These are phyloP conservation scores for Naso thynnoides DNA, from an alignment of 2,797 vertebrate genomes.

Conservation along the genomic window DNA sequence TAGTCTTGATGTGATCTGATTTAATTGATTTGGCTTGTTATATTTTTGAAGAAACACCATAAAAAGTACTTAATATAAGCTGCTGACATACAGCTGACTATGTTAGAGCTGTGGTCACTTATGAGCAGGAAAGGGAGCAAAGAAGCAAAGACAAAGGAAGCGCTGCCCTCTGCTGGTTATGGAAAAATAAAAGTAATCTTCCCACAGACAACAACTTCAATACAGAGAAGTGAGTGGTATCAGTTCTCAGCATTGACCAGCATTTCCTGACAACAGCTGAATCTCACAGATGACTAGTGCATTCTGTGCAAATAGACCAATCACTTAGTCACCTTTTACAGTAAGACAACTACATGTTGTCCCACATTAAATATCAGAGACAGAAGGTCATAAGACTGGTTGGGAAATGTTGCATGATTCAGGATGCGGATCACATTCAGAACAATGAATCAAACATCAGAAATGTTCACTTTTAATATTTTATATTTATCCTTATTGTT, in stretches of 20 bases:
- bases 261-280: conserved; percentile 23
- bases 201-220: background rate
- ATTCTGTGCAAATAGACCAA: no score
- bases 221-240: conserved; percentile 12
- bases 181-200: background rate
- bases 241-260: background rate
- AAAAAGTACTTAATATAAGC: background rate
- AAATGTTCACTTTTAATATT: background rate
- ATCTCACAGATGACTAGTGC: background rate
- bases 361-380: background rate
- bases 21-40: background rate
- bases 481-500: background rate
- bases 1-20: background rate
- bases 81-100: background rate
- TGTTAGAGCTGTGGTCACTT: background rate
- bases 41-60: background rate
- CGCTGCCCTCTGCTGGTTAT: conserved; percentile 68
- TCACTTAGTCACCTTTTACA: conserved; percentile 11
- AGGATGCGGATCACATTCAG: background rate
- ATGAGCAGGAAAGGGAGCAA: background rate
- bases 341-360: conserved; percentile 8
- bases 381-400: background rate
- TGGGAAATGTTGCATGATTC: conserved; percentile 8
- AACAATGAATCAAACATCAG: background rate
- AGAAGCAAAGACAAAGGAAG: background rate